A percentile compares a stretch with the other conserved stretches of the same genome.
Conservation (phyloP, 2,888 invertebrate genomes). For the Phalangium opilio region DNA sequence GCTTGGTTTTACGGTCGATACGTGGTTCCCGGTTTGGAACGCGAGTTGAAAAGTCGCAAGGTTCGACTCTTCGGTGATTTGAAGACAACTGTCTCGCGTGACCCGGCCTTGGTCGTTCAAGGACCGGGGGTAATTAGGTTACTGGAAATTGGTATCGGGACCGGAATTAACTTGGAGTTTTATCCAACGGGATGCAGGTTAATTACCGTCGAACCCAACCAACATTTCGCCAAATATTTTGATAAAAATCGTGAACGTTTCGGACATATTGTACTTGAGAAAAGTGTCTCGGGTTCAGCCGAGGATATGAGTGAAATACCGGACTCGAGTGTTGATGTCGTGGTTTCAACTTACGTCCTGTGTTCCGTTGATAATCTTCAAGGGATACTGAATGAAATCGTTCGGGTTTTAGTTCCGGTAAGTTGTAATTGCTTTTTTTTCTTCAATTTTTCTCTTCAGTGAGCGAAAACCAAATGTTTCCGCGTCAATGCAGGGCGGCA, state of each 20-base stretch:
- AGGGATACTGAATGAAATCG: slow-evolving; percentile 23
- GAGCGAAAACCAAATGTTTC: no score
- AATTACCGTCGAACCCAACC: slow-evolving; percentile 21
- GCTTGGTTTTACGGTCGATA: no score
- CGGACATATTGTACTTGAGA: slow-evolving; percentile 10
- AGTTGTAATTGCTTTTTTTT: background rate
- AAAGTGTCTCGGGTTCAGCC: slow-evolving; percentile 17
- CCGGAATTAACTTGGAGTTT: slow-evolving; percentile 19
- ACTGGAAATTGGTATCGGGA: slow-evolving; percentile 12
- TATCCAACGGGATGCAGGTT: slow-evolving; percentile 20
- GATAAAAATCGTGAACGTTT: slow-evolving; percentile 12
- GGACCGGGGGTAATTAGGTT: slow-evolving; percentile 14
- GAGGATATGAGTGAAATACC: slow-evolving; percentile 22
- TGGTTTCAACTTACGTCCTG: slow-evolving; percentile 24
- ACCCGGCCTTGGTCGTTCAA: no score
- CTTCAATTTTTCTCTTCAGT: no score
- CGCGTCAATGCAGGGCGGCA: slow-evolving; percentile 19
- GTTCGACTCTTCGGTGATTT: no score
- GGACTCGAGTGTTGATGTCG: slow-evolving; percentile 23
- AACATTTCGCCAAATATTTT: slow-evolving; percentile 18
- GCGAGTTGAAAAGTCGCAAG: no score
- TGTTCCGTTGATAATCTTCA: slow-evolving; percentile 23
- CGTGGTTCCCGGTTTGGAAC: no score
- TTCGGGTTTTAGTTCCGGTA: slow-evolving; percentile 20
- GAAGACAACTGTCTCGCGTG: no score